Evolutionary conservation across 2,888 invertebrate genomes (phyloP), one percentile per base, ranked within the genome.

Genomic region (Drosophila acutilabella): DNA sequence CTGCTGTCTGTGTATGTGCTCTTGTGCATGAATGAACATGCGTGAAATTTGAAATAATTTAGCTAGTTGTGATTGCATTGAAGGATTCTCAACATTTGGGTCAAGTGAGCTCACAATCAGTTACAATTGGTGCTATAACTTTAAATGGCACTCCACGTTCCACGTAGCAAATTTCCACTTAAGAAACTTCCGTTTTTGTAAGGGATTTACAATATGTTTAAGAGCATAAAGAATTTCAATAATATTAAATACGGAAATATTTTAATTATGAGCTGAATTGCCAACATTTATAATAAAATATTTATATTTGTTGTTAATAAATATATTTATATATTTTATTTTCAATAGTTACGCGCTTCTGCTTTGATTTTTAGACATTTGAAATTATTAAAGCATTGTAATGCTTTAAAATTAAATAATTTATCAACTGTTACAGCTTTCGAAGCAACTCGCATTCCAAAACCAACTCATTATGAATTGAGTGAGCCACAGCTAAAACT

Each of bases 21-120:
- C 42, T 60, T 61, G 68, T 62, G 76, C 73, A 76, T 76, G 77
- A 76, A 76, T 72, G 77, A 76, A 76, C 73, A 77, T 76, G 76
- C 77, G 73, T 73, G 58, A 58, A 71, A 71, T 70, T 57, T 58
- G 36, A 71, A 75, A 62, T 64, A 61, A 58, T 66, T 67, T 54
- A 61, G 64, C 65, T 74, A 62, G 69, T 72, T 73, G 65, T 52
- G 65, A 65, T 64, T 52, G 72, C 67, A 68, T 61, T 65, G 48
- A 74, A 71, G 47, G 41, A 57, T 51, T 60, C 44, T 26, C 23
- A 16, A 14, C 42, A 59, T 59, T 71, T 78, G 50, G 73, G 81
- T 81, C 81, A 78, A 80, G 60, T 68, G 54, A 68, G 51, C 40
- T 53, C 38, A 18, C 20, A 59, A 59, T 61, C 40, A 33, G 48